A percentile compares a stretch with the other conserved stretches of the same genome.
Conservation (phyloP, 2,113 vertebrate genomes). For the Tympanuchus pallidicinctus region DNA sequence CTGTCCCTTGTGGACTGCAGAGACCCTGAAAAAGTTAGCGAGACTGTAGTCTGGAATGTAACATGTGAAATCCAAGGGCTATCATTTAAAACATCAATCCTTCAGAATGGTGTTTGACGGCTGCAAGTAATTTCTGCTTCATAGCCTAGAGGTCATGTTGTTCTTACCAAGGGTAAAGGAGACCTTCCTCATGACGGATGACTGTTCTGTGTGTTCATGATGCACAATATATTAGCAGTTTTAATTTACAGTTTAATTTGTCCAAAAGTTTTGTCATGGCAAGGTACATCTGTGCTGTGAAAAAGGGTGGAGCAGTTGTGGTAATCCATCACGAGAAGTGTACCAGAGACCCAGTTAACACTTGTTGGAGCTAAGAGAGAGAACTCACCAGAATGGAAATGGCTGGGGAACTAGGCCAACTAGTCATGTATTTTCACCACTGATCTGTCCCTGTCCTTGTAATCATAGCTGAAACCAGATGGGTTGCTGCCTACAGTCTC, state of each 20-base stretch:
- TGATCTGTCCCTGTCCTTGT: not conserved
- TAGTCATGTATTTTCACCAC: not conserved
- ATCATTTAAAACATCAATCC: slow-evolving; percentile 10
- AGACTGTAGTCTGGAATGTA: slow-evolving; percentile 30
- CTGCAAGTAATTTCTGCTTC: slow-evolving; percentile 54
- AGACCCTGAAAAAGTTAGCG: not conserved
- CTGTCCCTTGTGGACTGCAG: not conserved
- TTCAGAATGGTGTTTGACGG: slow-evolving; percentile 39
- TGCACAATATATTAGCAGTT: not conserved
- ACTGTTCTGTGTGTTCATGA: not conserved
- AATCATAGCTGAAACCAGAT: not conserved
- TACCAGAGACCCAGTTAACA: not conserved
- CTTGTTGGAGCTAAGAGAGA: not conserved
- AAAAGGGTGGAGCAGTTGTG: not conserved
- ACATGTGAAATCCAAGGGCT: not conserved
- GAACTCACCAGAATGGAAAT: not conserved
- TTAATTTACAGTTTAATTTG: not conserved
- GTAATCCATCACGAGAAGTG: not conserved
- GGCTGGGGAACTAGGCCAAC: not conserved
- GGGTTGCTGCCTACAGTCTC: not conserved
- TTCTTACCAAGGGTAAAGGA: not conserved
- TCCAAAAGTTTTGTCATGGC: not conserved
- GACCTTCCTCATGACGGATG: slow-evolving; percentile 23
- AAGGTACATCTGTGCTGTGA: not conserved
- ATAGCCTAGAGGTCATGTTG: slow-evolving; percentile 28